Conservation (phyloP, 1,140 invertebrate genomes). For the Armadillidium nasatum region DNA sequence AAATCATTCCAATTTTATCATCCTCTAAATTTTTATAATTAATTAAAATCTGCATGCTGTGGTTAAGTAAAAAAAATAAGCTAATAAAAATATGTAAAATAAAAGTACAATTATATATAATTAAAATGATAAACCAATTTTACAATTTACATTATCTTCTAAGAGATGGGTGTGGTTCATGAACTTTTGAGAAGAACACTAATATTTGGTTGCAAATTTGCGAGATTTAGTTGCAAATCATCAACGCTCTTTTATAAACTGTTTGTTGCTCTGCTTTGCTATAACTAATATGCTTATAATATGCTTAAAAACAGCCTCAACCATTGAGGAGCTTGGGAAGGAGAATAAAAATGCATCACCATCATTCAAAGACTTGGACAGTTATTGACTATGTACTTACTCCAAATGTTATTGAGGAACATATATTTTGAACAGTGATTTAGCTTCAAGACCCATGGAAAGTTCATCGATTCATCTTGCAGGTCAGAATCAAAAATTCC, state of each 20-base stretch:
- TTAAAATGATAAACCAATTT: no score
- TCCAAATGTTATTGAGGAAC: slow-evolving; percentile 25
- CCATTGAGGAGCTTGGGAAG: slow-evolving; percentile 29
- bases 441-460: no score
- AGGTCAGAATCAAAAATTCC: slow-evolving; percentile 11
- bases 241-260: no score
- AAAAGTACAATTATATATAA: no score
- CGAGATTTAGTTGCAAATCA: slow-evolving; percentile 31
- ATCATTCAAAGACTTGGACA: slow-evolving; percentile 20
- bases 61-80: no score
- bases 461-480: slow-evolving; percentile 24
- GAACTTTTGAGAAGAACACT: background rate
- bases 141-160: no score
- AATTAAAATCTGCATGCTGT: no score
- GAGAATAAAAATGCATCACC: slow-evolving; percentile 29
- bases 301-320: slow-evolving; percentile 24
- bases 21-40: no score
- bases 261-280: slow-evolving; percentile 26
- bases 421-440: slow-evolving; percentile 32
- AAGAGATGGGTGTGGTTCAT: no score
- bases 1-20: no score
- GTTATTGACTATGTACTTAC: slow-evolving; percentile 27
- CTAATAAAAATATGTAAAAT: no score
- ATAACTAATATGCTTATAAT: slow-evolving; percentile 17
- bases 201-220: slow-evolving; percentile 23